Base-by-base conservation (phyloP, 2,888 invertebrate genomes). In the Petrolisthes manimaculis region DNA sequence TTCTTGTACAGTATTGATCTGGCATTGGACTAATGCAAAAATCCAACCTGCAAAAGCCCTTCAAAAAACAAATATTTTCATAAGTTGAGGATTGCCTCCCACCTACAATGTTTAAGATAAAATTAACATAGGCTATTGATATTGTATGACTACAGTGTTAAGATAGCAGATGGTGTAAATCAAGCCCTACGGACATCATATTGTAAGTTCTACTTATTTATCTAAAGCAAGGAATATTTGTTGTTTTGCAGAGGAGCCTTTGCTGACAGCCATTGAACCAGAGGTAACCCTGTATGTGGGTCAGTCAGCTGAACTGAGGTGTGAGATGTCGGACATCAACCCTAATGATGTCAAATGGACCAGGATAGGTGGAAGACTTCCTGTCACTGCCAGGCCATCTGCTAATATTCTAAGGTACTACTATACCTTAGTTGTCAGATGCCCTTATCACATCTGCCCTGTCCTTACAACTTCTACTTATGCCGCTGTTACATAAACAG, bases 251-350 rank as follows among this genome's bases (percentile, higher is more conserved):
- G 90, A 90, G 80, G 86, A 89, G 37, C 90, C 90, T 8, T 71
- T 90, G 18, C 56, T 90, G 56, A 86, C 90, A 8, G 90, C 90
- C 37, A 75, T 87, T 51, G 78, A 71, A 53, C 85, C 55, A 3
- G 56, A 79, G 51, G 75, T 90, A 21, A 77, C 75, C n/a, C 55
- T 84, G 79, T 85, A 82, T 69, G 87, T 84, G 21, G 90, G 90
- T 12, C 86, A 89, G 51, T 79, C 86, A 18, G 85, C 86, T 18
- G 89, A 87, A 69, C 87, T 90, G 54, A 83, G 90, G 4, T 90
- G 90, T 61, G 90, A 90, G 78, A 69, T 85, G 21, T 90, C 90
- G 4, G 90, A 89, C 4, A 82, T 89, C 53, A 85, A 87, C 71
- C 90, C 90, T 21, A 81, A 78, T 18, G 67, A 55, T 37, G 86